Evolutionary conservation across 2,888 invertebrate genomes (phyloP).

Genomic region (Acholoe squamosa): DNA sequence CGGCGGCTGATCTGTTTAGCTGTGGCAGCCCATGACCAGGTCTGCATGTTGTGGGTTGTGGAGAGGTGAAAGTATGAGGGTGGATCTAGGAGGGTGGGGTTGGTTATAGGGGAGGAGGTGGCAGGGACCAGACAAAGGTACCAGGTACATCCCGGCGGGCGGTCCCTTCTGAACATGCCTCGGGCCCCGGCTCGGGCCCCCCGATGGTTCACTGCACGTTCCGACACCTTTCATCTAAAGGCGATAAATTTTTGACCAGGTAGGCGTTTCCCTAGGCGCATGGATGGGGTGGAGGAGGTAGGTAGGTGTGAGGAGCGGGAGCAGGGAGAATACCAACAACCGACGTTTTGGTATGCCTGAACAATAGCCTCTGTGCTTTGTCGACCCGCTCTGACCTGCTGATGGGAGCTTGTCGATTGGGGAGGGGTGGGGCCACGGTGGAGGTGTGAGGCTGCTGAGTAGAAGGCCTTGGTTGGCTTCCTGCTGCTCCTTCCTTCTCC

Average conservation of each 20-base stretch:
- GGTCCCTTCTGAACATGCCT: background rate
- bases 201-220: conserved; percentile 48
- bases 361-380: background rate
- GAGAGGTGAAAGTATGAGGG: background rate
- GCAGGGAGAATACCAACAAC: background rate
- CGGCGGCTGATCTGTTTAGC: background rate
- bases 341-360: background rate
- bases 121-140: background rate
- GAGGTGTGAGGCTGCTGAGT: no score
- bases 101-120: background rate
- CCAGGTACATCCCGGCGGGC: conserved; percentile 18
- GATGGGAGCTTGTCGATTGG: background rate
- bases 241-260: conserved; percentile 58
- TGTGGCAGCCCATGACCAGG: background rate
- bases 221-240: conserved; percentile 56
- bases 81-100: background rate
- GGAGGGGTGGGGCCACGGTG: background rate
- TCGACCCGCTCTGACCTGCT: background rate
- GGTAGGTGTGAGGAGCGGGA: background rate
- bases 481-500: background rate
- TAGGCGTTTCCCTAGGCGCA: conserved; percentile 5
- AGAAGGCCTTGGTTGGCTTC: background rate
- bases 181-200: background rate
- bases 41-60: background rate
- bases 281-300: background rate